Evolutionary conservation across 1,140 invertebrate species (phyloP).

Genomic region (Campoletis sonorensis): DNA sequence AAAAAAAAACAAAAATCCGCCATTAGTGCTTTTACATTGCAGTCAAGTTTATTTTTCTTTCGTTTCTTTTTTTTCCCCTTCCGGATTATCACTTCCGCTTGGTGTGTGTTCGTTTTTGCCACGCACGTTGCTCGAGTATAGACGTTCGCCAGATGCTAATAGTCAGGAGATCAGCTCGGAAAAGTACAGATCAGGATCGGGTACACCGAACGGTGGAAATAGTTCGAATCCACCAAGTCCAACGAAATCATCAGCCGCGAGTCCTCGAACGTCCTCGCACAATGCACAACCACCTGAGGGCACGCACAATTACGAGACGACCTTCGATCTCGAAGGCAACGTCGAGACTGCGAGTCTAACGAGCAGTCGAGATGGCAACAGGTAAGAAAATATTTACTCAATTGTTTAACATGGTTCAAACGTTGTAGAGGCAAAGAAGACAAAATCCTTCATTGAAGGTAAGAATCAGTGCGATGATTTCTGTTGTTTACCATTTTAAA

Average conservation of each 20-base stretch:
- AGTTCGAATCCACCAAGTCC: conserved; percentile 71
- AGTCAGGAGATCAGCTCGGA: conserved; percentile 73
- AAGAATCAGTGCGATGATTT: no score
- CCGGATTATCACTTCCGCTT: conserved; percentile 53
- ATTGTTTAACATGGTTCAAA: not conserved
- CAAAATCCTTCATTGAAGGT: not conserved
- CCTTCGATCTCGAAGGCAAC: conserved; percentile 89
- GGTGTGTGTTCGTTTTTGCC: conserved; percentile 60
- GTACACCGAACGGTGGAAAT: conserved; percentile 68
- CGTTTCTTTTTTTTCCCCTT: conserved; percentile 61
- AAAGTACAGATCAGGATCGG: conserved; percentile 70
- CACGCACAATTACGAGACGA: conserved; percentile 87
- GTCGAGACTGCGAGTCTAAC: conserved; percentile 83
- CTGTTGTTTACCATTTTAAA: no score
- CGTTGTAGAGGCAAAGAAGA: not conserved
- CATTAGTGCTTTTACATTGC: conserved; percentile 54
- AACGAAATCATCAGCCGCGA: conserved; percentile 66
- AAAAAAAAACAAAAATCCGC: no score
- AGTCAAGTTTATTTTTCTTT: conserved; percentile 36
- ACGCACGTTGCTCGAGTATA: conserved; percentile 63
- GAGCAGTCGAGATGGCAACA: conserved; percentile 83
- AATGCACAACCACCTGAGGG: conserved; percentile 64
- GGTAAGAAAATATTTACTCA: conserved; percentile 71
- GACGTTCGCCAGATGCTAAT: conserved; percentile 73
- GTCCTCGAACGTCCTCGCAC: conserved; percentile 68